Percentiles rank a stretch among this genome's conserved stretches.
These are phyloP conservation scores for Platalea minor DNA, from an alignment of 2,797 vertebrate species.

Conservation along the genomic window DNA sequence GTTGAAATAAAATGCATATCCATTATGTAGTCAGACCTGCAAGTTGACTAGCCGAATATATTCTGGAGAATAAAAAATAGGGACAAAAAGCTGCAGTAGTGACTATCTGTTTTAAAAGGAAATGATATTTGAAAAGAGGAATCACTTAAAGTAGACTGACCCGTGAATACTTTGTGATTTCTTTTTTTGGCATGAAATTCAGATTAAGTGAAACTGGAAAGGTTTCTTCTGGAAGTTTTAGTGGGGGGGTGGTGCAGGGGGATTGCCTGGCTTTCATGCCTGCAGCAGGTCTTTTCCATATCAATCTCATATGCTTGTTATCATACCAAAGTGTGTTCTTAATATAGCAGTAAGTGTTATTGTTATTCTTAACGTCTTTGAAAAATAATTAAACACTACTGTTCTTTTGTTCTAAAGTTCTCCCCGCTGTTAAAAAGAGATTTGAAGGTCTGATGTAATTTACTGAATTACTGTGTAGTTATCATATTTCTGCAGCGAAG, in stretches of 20 bases:
- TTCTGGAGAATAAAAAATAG: not conserved
- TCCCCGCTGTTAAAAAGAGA: slow-evolving; percentile 56
- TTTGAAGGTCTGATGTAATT: slow-evolving; percentile 61
- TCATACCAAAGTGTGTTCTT: slow-evolving; percentile 50
- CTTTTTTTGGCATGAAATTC: not conserved
- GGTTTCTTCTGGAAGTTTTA: not conserved
- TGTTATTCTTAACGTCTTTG: slow-evolving; percentile 62
- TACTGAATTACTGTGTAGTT: slow-evolving; percentile 59
- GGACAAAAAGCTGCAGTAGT: not conserved
- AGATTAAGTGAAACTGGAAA: not conserved
- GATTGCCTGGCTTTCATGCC: not conserved
- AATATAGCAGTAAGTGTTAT: slow-evolving; percentile 61
- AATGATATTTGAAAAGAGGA: not conserved
- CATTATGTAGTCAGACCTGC: not conserved
- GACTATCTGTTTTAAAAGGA: not conserved
- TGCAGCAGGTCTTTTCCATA: slow-evolving; percentile 29
- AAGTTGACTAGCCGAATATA: not conserved
- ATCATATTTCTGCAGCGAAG: slow-evolving; percentile 52
- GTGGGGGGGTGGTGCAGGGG: rapidly evolving
- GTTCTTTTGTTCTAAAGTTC: slow-evolving; percentile 56
- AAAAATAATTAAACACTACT: slow-evolving; percentile 70
- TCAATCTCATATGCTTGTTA: slow-evolving; percentile 31
- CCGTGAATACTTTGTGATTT: not conserved
- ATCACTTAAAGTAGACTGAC: not conserved
- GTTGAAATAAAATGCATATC: not conserved